A percentile compares a stretch with the other conserved stretches of the same genome.
phyloP scores from a whole-genome alignment of 1,140 invertebrate genomes.

The Meteorus sp. region DNA sequence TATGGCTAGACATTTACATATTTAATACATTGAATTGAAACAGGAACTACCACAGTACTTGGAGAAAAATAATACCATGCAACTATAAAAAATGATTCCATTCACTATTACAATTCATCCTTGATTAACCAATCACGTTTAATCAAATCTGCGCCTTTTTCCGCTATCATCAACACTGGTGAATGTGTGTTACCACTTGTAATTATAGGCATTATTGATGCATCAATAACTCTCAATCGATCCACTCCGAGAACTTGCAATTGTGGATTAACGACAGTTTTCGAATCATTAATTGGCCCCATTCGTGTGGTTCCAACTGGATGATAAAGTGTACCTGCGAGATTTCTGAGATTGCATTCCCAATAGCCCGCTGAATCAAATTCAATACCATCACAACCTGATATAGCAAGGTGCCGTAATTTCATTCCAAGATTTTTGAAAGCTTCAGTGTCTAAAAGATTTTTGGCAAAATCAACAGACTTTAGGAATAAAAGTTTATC shows the following conservation, averaged over 20 bases:
- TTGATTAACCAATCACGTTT: slow-evolving; percentile 27
- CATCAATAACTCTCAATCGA: slow-evolving; percentile 57
- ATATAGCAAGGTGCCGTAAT: slow-evolving; percentile 39
- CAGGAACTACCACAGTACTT: background rate
- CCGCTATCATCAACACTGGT: slow-evolving; percentile 61
- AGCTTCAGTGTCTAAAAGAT: slow-evolving; percentile 18
- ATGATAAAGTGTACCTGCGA: slow-evolving; percentile 57
- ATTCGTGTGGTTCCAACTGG: slow-evolving; percentile 58
- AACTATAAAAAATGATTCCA: background rate
- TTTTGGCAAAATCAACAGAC: slow-evolving; percentile 19
- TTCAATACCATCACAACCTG: slow-evolving; percentile 43
- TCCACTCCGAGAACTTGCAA: slow-evolving; percentile 56
- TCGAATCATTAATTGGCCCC: slow-evolving; percentile 53
- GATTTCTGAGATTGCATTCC: slow-evolving; percentile 56
- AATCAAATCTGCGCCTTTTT: slow-evolving; percentile 53
- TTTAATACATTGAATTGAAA: background rate
- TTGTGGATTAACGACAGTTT: slow-evolving; percentile 61
- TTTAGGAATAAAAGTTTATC: slow-evolving; percentile 53
- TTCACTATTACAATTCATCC: slow-evolving; percentile 20
- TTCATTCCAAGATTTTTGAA: slow-evolving; percentile 31
- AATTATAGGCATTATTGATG: slow-evolving; percentile 58
- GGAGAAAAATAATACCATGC: too few species aligned
- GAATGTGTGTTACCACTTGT: slow-evolving; percentile 58
- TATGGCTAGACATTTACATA: background rate
- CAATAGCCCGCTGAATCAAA: slow-evolving; percentile 52